phyloP scores from a whole-genome alignment of 2,888 invertebrate genomes.

The Drosophila picticornis region DNA sequence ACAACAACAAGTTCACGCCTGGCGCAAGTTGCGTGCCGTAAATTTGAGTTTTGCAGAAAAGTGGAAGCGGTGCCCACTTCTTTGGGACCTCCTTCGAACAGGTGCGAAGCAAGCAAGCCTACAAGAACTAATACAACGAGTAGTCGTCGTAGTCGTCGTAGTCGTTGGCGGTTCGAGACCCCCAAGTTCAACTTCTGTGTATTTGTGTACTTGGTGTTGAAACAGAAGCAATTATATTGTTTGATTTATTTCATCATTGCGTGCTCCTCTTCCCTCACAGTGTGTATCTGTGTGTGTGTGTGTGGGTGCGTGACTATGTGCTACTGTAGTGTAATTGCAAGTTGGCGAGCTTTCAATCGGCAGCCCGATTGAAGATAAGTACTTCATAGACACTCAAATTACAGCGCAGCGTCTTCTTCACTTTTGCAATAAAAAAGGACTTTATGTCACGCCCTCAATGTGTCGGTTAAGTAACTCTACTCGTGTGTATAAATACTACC shows the following conservation, averaged over 20 bases:
- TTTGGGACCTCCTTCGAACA: constrained; percentile 54
- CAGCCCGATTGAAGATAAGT: constrained; percentile 64
- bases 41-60: constrained; percentile 60
- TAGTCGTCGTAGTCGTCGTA: not conserved
- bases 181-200: constrained; percentile 37
- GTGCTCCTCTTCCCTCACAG: constrained; percentile 44
- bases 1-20: constrained; percentile 64
- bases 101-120: constrained; percentile 63
- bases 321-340: constrained; percentile 70
- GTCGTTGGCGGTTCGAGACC: constrained; percentile 23
- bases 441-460: constrained; percentile 64
- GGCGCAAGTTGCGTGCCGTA: constrained; percentile 74
- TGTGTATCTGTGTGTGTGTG: constrained; percentile 10
- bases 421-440: constrained; percentile 55
- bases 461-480: constrained; percentile 26
- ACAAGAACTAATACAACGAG: constrained; percentile 9
- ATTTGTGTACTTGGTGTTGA: constrained; percentile 64
- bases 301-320: constrained; percentile 56
- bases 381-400: constrained; percentile 72
- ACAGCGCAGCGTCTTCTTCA: constrained; percentile 59
- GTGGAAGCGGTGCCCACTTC: constrained; percentile 39
- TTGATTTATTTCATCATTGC: constrained; percentile 79
- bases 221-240: constrained; percentile 77
- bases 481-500: constrained; percentile 10
- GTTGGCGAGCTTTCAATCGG: constrained; percentile 55